Base-by-base conservation (phyloP, 2,888 invertebrate genomes). In the Arctia plantaginis region DNA sequence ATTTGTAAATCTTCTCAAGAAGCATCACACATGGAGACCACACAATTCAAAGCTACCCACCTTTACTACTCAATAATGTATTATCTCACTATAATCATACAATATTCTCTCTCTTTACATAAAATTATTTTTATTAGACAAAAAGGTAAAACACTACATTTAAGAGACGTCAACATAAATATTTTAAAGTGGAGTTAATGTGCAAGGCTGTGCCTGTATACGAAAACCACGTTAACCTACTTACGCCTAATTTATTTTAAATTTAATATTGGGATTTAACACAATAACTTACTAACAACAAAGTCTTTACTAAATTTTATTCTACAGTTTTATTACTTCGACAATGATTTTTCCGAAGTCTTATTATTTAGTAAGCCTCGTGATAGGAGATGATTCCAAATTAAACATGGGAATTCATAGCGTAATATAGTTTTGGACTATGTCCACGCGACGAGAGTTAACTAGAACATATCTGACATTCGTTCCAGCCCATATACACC, bases 241-340 rank as follows among this genome's bases (percentile, higher is more conserved):
- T 74, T 74, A 74, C 33, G 33, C 59, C 74, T 74, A 74, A 70
- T 66, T 70, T 74, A 70, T 20, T 27, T 59, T 74, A 70, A 10
- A 33, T 73, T 27, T 4, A 27, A 65, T 39, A 59, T 69, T 41
- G 67, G 70, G 66, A 30, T 70, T 69, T 35, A 39, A 72, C 59
- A 67, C 67, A 67, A 68, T 47, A 44, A 44, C 33, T 44, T 72
- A 47, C 30, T 27, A 55, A 62, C 67, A 47, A 62, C 41, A 72
- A 67, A 30, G n/a, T 30, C 68, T 15, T 33, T 6, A 47, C 4
- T 2, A 55, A 55, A 51, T 23, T 23, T n/a, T 27, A 13, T n/a
- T 59, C 15, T 27, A 15, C 27, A 15, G 18, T 15, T 62, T 62
- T 27, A 15, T 55, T 30, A 18, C 15, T 30, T 62, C 27, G 30